phyloP scores from a whole-genome alignment of 1,140 invertebrate species.

The Plectrocnemia conspersa region DNA sequence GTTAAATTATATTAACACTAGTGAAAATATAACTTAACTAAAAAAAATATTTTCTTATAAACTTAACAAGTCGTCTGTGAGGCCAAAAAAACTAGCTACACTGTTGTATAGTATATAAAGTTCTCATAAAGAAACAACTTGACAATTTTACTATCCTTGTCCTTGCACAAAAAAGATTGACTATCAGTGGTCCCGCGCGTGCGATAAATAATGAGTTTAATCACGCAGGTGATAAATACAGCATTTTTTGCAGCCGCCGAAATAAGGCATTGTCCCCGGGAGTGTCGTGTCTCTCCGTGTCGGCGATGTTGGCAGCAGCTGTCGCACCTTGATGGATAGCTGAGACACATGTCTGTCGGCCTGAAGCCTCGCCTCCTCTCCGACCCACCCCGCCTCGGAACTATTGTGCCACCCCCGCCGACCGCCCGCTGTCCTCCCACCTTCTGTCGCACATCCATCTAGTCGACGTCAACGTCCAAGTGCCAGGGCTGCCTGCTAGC shows the following conservation, averaged over 20 bases:
- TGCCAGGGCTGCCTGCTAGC: constrained; percentile 5
- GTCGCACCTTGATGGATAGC: constrained; percentile 34
- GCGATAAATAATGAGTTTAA: too few relatives aligned
- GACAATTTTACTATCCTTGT: too few relatives aligned
- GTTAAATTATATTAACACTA: too few relatives aligned
- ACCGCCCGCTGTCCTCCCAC: constrained; percentile 7
- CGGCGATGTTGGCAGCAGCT: constrained; percentile 32
- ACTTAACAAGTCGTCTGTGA: too few relatives aligned
- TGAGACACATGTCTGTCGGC: constrained; percentile 32
- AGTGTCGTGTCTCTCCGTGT: constrained; percentile 14
- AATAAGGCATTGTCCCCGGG: constrained; percentile 15
- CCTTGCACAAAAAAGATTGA: too few relatives aligned
- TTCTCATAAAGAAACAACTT: too few relatives aligned
- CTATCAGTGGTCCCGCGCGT: too few relatives aligned
- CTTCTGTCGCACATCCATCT: constrained; percentile 18
- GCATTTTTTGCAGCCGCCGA: neutral
- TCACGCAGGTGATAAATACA: neutral
- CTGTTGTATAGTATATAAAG: too few relatives aligned
- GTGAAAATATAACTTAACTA: too few relatives aligned
- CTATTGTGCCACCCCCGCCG: constrained; percentile 10
- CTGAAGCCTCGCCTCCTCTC: constrained; percentile 10
- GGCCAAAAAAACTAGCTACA: too few relatives aligned
- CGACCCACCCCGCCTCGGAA: neutral
- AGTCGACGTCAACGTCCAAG: neutral
- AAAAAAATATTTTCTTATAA: too few relatives aligned